Conservation (phyloP, 2,113 vertebrate genomes). For the Rhea pennata region DNA sequence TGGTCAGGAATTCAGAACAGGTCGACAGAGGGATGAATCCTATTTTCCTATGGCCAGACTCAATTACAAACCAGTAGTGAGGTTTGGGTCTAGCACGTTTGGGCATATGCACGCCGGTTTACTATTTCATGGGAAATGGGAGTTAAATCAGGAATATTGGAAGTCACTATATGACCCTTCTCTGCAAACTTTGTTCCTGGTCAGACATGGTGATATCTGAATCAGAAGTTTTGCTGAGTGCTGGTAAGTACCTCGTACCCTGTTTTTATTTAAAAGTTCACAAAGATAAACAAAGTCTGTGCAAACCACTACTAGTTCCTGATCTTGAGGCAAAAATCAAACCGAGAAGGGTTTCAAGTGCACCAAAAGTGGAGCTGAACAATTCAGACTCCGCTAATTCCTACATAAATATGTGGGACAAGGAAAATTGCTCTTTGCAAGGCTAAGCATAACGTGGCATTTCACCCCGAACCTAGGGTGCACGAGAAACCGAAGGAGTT, state of each 20-base stretch:
- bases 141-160: not conserved
- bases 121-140: constrained; percentile 1
- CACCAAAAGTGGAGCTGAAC: not conserved
- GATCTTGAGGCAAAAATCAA: constrained; percentile 30
- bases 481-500: not conserved
- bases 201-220: not conserved
- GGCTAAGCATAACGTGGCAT: not conserved
- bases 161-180: not conserved
- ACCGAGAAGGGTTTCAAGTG: constrained; percentile 39
- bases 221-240: not conserved
- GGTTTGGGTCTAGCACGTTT: not conserved
- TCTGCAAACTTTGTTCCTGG: not conserved
- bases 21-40: accelerated
- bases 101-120: not conserved
- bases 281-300: not conserved
- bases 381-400: not conserved
- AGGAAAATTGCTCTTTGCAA: constrained; percentile 29
- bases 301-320: not conserved
- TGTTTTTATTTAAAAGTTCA: not conserved
- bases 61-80: accelerated
- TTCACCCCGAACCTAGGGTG: not conserved
- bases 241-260: not conserved
- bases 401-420: constrained; percentile 51
- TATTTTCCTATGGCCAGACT: not conserved
- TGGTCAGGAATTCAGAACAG: accelerated